Conservation (phyloP, 2,113 vertebrate genomes). For the Hipposideros armiger region DNA sequence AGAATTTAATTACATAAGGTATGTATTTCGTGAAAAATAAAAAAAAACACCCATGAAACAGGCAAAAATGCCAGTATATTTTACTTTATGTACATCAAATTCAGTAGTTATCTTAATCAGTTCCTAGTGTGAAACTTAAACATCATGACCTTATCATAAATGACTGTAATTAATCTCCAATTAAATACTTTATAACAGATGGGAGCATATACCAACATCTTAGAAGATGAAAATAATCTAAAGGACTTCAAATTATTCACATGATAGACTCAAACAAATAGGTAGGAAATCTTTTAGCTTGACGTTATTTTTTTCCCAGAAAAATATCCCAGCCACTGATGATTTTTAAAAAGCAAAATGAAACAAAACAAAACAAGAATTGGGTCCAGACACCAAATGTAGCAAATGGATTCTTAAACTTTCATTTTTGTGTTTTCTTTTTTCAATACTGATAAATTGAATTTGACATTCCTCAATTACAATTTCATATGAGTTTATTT, state of each 20-base stretch:
- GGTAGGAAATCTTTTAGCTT: neutral
- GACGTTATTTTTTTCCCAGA: neutral
- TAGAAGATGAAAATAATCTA: neutral
- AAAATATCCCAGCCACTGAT: neutral
- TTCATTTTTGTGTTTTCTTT: constrained; percentile 46
- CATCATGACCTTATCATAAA: neutral
- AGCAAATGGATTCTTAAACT: neutral
- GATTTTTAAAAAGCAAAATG: neutral
- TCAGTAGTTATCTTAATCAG: neutral
- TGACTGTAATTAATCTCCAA: neutral
- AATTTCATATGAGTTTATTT: constrained; percentile 4
- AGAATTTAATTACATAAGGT: neutral
- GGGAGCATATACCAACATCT: neutral
- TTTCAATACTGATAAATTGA: neutral
- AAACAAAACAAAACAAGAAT: neutral
- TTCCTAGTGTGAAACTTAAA: neutral
- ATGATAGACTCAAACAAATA: neutral
- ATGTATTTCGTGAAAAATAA: constrained; percentile 2
- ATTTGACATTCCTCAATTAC: constrained; percentile 50
- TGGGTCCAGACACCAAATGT: neutral
- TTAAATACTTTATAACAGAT: neutral
- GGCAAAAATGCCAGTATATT: neutral
- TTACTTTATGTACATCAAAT: neutral
- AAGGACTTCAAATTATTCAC: neutral
- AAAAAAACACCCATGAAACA: neutral